Conservation (phyloP, 2,797 vertebrate species). For the Steatocranus sp. region DNA sequence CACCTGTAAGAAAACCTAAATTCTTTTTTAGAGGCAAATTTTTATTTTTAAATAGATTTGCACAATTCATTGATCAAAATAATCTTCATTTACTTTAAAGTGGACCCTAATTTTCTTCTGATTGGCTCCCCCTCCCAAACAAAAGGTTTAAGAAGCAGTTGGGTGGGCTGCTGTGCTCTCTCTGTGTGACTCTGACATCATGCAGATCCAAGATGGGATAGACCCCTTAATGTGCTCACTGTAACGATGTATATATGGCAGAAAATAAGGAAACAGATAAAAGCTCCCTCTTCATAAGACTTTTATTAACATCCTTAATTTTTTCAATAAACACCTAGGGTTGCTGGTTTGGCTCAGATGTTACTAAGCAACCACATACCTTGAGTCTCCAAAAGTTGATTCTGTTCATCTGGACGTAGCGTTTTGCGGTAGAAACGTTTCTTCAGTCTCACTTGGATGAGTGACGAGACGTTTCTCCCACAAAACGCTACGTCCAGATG, state of each 20-base stretch:
- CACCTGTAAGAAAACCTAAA: neutral
- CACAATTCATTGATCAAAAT: neutral
- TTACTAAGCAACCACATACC: neutral
- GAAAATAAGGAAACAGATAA: neutral
- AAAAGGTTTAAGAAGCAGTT: neutral
- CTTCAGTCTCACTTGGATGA: no score
- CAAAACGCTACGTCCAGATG: no score
- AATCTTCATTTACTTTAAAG: neutral
- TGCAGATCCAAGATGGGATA: neutral
- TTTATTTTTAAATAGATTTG: neutral
- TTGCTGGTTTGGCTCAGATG: neutral
- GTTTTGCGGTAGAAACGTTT: no score
- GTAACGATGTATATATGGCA: neutral
- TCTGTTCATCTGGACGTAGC: no score
- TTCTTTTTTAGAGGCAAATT: neutral
- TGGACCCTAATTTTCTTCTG: neutral
- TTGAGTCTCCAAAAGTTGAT: no score
- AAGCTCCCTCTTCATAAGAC: neutral
- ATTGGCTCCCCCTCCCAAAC: neutral
- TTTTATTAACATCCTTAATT: neutral
- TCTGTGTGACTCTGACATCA: neutral
- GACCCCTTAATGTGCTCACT: neutral
- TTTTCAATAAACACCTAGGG: neutral
- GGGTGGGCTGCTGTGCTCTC: neutral
- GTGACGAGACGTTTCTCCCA: no score